These are phyloP conservation scores for Hippopotamus amphibius DNA, from an alignment of 2,113 vertebrate genomes.

Conservation along the genomic window DNA sequence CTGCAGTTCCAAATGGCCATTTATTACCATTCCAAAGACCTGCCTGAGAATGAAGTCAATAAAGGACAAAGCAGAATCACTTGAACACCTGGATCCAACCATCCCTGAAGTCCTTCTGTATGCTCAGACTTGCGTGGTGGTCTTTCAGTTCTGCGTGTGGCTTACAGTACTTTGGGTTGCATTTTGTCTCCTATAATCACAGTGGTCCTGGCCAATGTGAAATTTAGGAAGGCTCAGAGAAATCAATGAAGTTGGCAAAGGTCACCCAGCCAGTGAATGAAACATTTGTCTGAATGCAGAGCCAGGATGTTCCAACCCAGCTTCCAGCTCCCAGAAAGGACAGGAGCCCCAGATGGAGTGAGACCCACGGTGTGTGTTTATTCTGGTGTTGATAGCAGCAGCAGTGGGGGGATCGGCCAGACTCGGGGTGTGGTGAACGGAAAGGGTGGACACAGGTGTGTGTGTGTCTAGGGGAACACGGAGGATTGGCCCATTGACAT, in stretches of 20 bases:
- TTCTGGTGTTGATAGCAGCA: constrained; percentile 75
- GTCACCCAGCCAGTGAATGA: background rate
- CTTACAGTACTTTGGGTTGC: too few relatives aligned
- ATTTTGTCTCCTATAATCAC: background rate
- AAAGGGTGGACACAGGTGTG: background rate
- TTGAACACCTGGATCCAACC: background rate
- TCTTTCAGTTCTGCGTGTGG: background rate
- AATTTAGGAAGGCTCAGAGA: background rate
- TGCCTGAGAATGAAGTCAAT: background rate
- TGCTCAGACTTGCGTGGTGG: background rate
- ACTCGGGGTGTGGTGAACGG: background rate
- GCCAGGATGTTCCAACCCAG: background rate
- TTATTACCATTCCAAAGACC: background rate
- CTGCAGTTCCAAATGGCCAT: background rate
- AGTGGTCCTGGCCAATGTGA: background rate
- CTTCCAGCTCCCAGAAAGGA: background rate
- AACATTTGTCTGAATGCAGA: background rate
- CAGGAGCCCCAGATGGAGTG: background rate
- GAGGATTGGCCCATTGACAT: constrained; percentile 26
- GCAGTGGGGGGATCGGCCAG: constrained; percentile 43
- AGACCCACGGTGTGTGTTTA: constrained; percentile 75
- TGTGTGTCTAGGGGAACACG: constrained; percentile 40
- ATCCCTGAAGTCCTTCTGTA: background rate
- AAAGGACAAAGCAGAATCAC: background rate
- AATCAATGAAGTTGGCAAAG: too few relatives aligned